Evolutionary conservation across 2,113 vertebrate genomes (phyloP), one percentile per base, ranked within the genome.

Genomic region (Manacus vitellinus): DNA sequence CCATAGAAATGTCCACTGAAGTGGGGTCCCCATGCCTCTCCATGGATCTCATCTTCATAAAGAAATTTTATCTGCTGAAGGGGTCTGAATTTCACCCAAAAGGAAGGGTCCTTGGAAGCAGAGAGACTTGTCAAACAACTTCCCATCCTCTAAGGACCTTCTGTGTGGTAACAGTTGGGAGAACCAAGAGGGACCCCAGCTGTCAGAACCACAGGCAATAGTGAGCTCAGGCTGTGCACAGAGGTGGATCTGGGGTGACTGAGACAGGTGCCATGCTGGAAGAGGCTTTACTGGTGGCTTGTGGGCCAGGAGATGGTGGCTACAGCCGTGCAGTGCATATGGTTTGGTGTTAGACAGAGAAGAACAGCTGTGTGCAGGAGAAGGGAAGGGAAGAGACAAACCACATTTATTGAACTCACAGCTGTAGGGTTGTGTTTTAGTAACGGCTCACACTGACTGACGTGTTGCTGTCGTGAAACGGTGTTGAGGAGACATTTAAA

Each of bases 1-100:
- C 65, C n/a, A 0, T 41, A 39, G 73, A 61, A 75, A 15, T 14
- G n/a, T 49, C 52, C 46, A 7, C 14, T 0, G 0, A 41, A 37
- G 12, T 15, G 35, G 44, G 16, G 16, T 86, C 30, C 24, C 35
- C 54, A 2, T 27, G 9, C 12, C 1, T 33, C 19, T 55, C 31
- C 25, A 6, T 46, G 47, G 15, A 31, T 37, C 62, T 85, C 4
- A 0, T 25, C 30, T 19, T 27, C 41, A 13, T 49, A 17, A 41
- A 74, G 55, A 66, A 39, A 21, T 49, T 18, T 44, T 56, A 5
- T 25, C 55, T 80, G 30, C 59, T 41, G n/a, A 39, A 43, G 21
- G 28, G 7, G 8, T 80, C 61, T 74, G 63, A 83, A 70, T 83
- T 79, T 54, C 25, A 18, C 61, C 46, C 2, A 0, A 43, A 88